Evolutionary conservation across 2,113 vertebrate species (phyloP).

Genomic region (Limnothrissa miodon): DNA sequence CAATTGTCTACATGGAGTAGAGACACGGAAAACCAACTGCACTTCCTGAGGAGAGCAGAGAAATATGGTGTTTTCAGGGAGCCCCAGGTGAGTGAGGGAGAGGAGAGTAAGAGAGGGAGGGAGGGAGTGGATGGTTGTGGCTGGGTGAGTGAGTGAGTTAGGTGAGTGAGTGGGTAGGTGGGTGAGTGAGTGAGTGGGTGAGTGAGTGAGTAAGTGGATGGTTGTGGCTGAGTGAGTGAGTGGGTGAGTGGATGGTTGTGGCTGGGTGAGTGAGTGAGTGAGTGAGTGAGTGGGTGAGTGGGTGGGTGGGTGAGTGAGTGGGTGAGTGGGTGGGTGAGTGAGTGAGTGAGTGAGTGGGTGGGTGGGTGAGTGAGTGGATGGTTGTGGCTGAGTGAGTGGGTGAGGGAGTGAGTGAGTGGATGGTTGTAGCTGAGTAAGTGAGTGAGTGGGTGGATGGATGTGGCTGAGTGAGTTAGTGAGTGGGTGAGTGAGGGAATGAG

Average conservation of each 20-base stretch:
- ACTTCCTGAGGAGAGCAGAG: conserved; percentile 83
- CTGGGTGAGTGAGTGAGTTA: no score
- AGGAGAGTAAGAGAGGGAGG: no score
- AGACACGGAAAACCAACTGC: conserved; percentile 89
- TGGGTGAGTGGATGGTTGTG: neutral
- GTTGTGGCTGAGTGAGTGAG: no score
- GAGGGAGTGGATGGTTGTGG: neutral
- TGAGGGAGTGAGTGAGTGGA: neutral
- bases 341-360: no score
- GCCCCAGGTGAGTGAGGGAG: conserved; percentile 56
- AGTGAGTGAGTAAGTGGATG: neutral
- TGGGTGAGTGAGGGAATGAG: no score
- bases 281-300: neutral
- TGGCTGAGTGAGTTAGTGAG: neutral
- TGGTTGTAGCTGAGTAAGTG: no score
- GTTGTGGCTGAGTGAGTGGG: no score
- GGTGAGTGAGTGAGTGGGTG: neutral
- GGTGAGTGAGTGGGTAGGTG: neutral
- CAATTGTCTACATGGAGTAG: conserved; percentile 87
- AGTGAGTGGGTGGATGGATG: neutral
- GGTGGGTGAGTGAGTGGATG: neutral
- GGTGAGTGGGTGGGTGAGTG: neutral
- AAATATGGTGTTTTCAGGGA: conserved; percentile 96
- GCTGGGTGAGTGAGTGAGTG: no score
- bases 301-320: no score